Base-by-base conservation (phyloP, 2,797 vertebrate species). In the Chlorospingus flavigularis region DNA sequence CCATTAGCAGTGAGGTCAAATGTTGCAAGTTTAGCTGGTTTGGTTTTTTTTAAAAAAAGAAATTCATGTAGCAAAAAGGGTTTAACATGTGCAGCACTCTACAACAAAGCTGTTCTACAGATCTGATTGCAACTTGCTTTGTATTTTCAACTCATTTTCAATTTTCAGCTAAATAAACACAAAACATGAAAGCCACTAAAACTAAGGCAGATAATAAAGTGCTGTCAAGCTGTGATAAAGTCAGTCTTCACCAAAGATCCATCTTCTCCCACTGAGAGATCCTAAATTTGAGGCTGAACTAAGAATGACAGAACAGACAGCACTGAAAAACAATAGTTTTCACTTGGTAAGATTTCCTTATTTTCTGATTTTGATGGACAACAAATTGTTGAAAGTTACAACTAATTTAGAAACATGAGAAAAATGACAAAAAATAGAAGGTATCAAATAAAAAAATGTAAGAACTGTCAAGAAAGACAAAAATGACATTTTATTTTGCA, bases 191-290 rank as follows among this genome's bases (percentile, higher is more conserved):
- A 96, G 73, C 55, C 42, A 54, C 51, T 94, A 91, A 93, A 88
- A 58, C 70, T 70, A 78, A 92, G 76, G 20, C 58, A 66, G 47
- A 53, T 84, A 90, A 90, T 91, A 88, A 93, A 92, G 70, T 50
- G 60, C 70, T 94, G 89, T 90, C 95, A 96, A 92, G 86, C 73
- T 94, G 89, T 90, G 91, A 88, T 74, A 92, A 96, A 95, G 94
- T 92, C 82, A 95, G 40, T 39, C 40, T 91, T 90, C 92, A 94
- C 79, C 88, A 72, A 62, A 91, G 91, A 85, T 85, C 55, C 82
- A 70, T 90, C 87, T 91, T 95, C 77, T 92, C 92, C 82, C 66
- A 67, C 87, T 73, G 91, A 94, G 87, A 92, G 83, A 92, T 91
- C 91, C 89, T 95, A 94, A 95, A 94, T 95, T 67, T 90, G 71